These are phyloP conservation scores for Isotomurus palustris DNA, from an alignment of 2,888 invertebrate genomes.

Conservation along the genomic window DNA sequence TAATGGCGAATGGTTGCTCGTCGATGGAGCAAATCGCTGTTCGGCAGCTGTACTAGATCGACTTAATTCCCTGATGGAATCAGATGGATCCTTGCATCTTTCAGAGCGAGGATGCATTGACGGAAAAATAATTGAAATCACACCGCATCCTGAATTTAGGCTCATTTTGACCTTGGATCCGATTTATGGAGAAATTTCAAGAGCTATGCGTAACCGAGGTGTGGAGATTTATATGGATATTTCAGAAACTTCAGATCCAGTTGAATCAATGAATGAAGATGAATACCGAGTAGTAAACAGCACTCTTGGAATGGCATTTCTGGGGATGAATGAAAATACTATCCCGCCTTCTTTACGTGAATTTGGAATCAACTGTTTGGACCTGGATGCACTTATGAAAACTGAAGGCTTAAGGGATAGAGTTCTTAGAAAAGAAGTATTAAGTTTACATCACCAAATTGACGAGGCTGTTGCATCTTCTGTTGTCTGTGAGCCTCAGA, in stretches of 20 bases:
- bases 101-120: conserved; percentile 79
- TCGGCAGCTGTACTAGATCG: conserved; percentile 95
- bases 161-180: conserved; percentile 94
- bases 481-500: neutral
- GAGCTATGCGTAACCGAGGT: conserved; percentile 97
- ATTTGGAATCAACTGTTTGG: conserved; percentile 38
- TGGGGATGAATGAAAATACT: conserved; percentile 17
- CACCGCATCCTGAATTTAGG: conserved; percentile 84
- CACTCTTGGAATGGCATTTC: neutral
- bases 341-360: conserved; percentile 2
- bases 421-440: conserved; percentile 27
- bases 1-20: conserved; percentile 75
- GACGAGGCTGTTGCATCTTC: conserved; percentile 30
- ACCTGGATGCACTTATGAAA: conserved; percentile 35
- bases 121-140: conserved; percentile 67
- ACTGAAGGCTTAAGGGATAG: conserved; percentile 34
- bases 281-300: neutral
- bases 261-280: conserved; percentile 3
- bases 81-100: conserved; percentile 79
- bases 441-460: conserved; percentile 39
- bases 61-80: conserved; percentile 90
- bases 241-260: conserved; percentile 23
- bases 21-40: conserved; percentile 93
- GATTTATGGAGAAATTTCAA: conserved; percentile 89
- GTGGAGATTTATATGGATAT: conserved; percentile 72